Evolutionary conservation across 2,888 invertebrate species (phyloP), one percentile per base, ranked within the genome.

Genomic region (Hydriomena furcata): DNA sequence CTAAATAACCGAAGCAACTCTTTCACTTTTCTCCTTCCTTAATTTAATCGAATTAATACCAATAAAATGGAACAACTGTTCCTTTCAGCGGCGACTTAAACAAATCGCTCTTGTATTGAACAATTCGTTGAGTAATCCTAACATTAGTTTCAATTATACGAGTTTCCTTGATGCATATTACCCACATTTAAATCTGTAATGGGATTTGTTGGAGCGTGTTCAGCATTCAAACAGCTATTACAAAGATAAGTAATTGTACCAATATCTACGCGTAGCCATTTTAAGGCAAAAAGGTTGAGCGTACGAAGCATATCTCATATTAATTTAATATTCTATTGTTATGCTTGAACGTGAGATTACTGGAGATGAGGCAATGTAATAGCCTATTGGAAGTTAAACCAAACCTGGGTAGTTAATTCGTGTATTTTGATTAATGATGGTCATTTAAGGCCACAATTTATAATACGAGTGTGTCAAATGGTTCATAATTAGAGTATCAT

Each of bases 71-170:
- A 65, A 71, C 81, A 81, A 79, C 75, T 76, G 77, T 72, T 66
- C 71, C 68, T 79, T 79, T 76, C 72, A 79, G 68, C 70, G 66
- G 59, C 72, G 84, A 88, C 84, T 84, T 86, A 82, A 81, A 90
- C 76, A 89, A 89, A 90, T 90, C 80, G 81, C 83, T 75, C 66
- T 86, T 88, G 85, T 84, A 89, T 89, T 89, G 85, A 68, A 88
- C 88, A 88, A 89, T 85, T 85, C 86, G 87, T 88, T 75, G 84
- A 86, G 84, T 88, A 89, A 90, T 85, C 86, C 84, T 65, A 71
- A 74, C 89, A 89, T 90, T 89, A 86, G 82, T 90, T 88, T 88
- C 88, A 89, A 89, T 90, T 89, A 90, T 83, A 75, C 72, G 68
- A 71, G 76, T 74, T 82, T 87, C 82, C 85, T 78, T 81, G 72